phyloP scores from a whole-genome alignment of 23 tunicate species.

The Trididemnum miniatum region DNA sequence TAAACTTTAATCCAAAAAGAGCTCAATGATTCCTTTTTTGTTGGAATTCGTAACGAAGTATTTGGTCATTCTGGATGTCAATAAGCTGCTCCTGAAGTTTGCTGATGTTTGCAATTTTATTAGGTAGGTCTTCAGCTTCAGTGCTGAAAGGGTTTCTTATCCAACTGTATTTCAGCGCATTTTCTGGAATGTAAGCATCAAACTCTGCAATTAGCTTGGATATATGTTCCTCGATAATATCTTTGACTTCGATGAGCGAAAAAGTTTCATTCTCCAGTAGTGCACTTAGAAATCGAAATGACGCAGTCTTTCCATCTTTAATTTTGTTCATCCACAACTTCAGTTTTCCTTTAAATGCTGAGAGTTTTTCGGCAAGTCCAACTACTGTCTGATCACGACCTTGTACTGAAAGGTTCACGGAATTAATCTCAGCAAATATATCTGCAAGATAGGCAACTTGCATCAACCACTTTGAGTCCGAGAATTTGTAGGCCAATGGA shows the following conservation, averaged over 20 bases:
- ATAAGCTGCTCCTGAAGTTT: neutral
- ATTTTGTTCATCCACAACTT: constrained; percentile 10
- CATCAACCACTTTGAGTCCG: constrained; percentile 17
- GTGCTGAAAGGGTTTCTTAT: constrained; percentile 9
- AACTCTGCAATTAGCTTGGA: constrained; percentile 16
- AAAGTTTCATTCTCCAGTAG: constrained; percentile 5
- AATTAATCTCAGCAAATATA: constrained; percentile 14
- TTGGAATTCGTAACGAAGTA: neutral
- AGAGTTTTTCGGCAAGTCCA: constrained; percentile 6
- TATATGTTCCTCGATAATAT: constrained; percentile 8
- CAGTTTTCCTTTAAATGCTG: constrained; percentile 8
- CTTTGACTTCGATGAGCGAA: constrained; percentile 1
- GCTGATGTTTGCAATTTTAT: neutral
- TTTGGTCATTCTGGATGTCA: neutral
- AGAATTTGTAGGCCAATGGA: too few relatives aligned
- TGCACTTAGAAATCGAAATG: neutral
- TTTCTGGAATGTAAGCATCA: constrained; percentile 7
- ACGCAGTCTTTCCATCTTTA: constrained; percentile 8
- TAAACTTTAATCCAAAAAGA: neutral
- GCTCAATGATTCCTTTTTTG: neutral
- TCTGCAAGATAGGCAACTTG: constrained; percentile 26
- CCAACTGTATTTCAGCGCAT: constrained; percentile 3
- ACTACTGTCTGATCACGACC: constrained; percentile 15
- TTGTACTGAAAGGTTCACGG: constrained; percentile 5
- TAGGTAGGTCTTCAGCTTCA: constrained; percentile 14